phyloP scores from a whole-genome alignment of 2,113 vertebrate genomes.

The Mastomys coucha region DNA sequence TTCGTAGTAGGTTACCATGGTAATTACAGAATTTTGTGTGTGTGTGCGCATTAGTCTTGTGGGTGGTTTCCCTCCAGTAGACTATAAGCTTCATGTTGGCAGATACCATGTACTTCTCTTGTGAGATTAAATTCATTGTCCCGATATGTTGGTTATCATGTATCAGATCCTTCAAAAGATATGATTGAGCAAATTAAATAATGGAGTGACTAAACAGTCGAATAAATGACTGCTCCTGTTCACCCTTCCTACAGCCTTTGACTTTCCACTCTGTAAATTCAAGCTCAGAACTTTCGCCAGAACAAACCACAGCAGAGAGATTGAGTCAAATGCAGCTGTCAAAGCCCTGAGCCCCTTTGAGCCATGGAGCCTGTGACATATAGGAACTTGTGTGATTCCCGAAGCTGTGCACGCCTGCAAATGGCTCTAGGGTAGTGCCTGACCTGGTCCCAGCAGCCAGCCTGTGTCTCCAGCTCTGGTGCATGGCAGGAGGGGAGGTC shows the following conservation, averaged over 20 bases:
- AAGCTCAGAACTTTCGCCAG: background rate
- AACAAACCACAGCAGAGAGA: background rate
- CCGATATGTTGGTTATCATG: background rate
- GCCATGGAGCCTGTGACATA: background rate
- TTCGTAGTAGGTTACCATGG: background rate
- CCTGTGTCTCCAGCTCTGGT: background rate
- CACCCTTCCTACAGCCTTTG: background rate
- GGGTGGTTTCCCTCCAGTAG: background rate
- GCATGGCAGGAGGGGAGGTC: background rate
- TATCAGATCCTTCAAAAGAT: background rate
- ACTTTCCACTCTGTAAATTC: background rate
- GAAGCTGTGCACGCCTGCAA: background rate
- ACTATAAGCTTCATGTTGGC: background rate
- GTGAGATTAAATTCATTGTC: background rate
- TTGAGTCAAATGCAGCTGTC: background rate
- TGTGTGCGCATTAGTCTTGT: background rate
- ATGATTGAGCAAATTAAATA: background rate
- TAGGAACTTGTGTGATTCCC: background rate
- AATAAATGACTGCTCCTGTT: background rate
- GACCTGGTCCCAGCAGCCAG: background rate
- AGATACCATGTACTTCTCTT: background rate
- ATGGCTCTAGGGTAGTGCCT: background rate
- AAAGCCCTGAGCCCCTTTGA: background rate
- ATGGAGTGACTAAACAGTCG: background rate
- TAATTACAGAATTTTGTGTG: background rate